Evolutionary conservation across 30 jellyfish, hydroid and myxozoan genomes (phyloP), one percentile per base, ranked within the genome.

Genomic region (Aurelia coerulea): DNA sequence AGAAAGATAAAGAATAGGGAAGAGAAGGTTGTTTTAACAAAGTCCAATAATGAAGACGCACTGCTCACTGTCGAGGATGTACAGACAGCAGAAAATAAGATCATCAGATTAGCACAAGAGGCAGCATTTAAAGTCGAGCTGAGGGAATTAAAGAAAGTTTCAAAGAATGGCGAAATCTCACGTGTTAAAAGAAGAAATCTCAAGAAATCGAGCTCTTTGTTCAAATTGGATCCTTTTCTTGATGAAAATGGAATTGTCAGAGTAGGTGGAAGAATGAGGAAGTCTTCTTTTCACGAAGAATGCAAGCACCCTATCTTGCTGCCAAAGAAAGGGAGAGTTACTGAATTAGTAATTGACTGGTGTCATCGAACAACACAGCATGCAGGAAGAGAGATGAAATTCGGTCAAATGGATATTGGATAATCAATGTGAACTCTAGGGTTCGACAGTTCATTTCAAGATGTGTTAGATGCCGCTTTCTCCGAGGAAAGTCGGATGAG

Each of bases 401-500:
- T 59, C 58, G 87, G 41, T 58, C 74, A 59, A 52, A 17, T 3
- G 87, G 87, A 32, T 76, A 76, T 39, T 49, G 87, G 87, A 76
- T 76, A 41, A 54, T 59, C 78, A 76, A 58, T 32, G 58, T 32
- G 59, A 52, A 76, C 76, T 52, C 76, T 51, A 59, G 9, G 76
- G 87, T 76, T 76, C 76, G 76, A 51, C 58, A 41, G 62, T 32
- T 76, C 56, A 76, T 76, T 59, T 29, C 87, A 76, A 76, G 41
- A 76, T 76, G 87, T 76, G 87, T 54, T 76, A 35, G 62, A 10
- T 76, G 87, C 59, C 74, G 87, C 74, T n/a, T 18, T 35, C 87
- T 76, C 9, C 54, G 81, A 32, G 81, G 81, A 32, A 59, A 10
- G 68, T 32, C 51, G 23, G 63, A 35, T 59, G 64, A 62, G 29